Percentiles rank a stretch among this genome's conserved stretches.
These are phyloP conservation scores for Callyntrura sp. DNA, from an alignment of 2,888 invertebrate species.

Conservation along the genomic window DNA sequence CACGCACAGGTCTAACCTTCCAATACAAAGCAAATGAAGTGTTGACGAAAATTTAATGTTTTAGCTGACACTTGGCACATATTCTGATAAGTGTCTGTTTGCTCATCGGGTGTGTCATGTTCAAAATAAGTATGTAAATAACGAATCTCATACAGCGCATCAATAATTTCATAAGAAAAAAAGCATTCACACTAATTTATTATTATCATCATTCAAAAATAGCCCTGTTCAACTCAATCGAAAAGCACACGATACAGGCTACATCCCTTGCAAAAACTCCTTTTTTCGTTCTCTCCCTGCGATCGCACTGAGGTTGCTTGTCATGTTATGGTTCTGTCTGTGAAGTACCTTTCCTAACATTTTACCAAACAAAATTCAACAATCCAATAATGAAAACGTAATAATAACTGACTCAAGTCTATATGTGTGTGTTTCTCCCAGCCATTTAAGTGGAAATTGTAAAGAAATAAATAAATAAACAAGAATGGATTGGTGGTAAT, in stretches of 20 bases:
- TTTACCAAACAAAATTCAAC: slow-evolving; percentile 46
- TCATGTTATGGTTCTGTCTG: not conserved
- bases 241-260: not conserved
- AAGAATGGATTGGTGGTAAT: slow-evolving; percentile 11
- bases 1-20: not conserved
- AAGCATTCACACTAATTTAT: slow-evolving; percentile 23
- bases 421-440: slow-evolving; percentile 48
- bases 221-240: slow-evolving; percentile 38
- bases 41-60: slow-evolving; percentile 40
- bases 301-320: slow-evolving; percentile 33
- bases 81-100: slow-evolving; percentile 52
- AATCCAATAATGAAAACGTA: slow-evolving; percentile 9
- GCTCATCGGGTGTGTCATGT: slow-evolving; percentile 76
- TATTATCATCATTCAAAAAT: slow-evolving; percentile 56
- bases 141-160: slow-evolving; percentile 31
- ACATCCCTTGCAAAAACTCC: slow-evolving; percentile 1
- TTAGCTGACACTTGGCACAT: slow-evolving; percentile 51
- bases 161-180: slow-evolving; percentile 19
- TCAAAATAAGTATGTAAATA: slow-evolving; percentile 40
- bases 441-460: slow-evolving; percentile 35
- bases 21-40: slow-evolving; percentile 21
- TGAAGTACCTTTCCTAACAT: slow-evolving; percentile 61
- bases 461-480: slow-evolving; percentile 28
- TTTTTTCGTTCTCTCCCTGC: slow-evolving; percentile 40
- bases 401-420: not conserved